These are phyloP conservation scores for Poeciliopsis turrubarensis DNA, from an alignment of 2,113 vertebrate genomes.

Conservation along the genomic window DNA sequence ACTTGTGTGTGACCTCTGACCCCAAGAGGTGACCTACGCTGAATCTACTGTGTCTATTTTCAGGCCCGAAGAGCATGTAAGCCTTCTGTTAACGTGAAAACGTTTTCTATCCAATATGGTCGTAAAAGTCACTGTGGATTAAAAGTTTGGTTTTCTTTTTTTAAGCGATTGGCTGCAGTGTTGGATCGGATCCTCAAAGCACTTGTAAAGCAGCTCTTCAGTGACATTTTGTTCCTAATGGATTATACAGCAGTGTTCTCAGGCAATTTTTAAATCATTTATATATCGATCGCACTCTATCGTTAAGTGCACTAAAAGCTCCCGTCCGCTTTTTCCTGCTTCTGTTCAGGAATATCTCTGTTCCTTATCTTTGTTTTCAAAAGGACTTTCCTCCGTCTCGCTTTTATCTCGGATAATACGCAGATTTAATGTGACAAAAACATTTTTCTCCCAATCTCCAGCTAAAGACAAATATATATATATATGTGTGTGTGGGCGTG, in stretches of 20 bases:
- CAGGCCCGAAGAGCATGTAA: conserved; percentile 20
- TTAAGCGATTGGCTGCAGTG: background rate
- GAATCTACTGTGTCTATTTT: conserved; percentile 39
- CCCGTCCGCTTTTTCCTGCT: background rate
- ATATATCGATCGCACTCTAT: background rate
- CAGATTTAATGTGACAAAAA: background rate
- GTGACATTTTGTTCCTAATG: background rate
- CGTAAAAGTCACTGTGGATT: conserved; percentile 26
- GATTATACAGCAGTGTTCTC: background rate
- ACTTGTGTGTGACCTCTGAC: conserved; percentile 34
- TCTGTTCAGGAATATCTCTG: background rate
- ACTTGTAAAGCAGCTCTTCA: background rate
- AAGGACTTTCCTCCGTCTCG: background rate
- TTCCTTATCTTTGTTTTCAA: background rate
- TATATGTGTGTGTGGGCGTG: too few species aligned
- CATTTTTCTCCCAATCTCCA: background rate
- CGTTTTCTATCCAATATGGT: conserved; percentile 29
- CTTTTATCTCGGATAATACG: background rate
- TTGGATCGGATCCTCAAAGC: conserved; percentile 2
- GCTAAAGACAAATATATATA: background rate
- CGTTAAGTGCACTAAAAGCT: background rate
- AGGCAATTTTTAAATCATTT: background rate
- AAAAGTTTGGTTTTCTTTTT: background rate
- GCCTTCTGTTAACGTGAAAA: background rate
- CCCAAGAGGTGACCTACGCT: conserved; percentile 20